phyloP scores from a whole-genome alignment of 2,797 vertebrate species.

The Galaxias olidus region DNA sequence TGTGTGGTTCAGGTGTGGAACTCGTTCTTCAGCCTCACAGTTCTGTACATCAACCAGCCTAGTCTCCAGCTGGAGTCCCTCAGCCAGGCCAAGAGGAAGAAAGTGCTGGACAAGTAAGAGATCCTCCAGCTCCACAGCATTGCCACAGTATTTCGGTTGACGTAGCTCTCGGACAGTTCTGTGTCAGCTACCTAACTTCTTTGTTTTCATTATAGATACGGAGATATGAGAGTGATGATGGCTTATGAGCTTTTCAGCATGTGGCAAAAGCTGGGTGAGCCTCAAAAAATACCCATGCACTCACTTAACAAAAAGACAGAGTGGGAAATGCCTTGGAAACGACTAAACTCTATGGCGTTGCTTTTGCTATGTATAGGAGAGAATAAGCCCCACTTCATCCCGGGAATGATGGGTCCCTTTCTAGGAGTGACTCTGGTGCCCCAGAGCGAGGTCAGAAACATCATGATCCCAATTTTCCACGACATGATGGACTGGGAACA shows the following conservation, averaged over 20 bases:
- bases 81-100: constrained; percentile 90
- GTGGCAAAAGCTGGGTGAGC: constrained; percentile 97
- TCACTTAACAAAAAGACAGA: too few relatives aligned
- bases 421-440: constrained; percentile 96
- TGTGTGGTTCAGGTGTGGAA: constrained; percentile 88
- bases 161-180: not conserved
- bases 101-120: constrained; percentile 96
- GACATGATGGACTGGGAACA: constrained; percentile 99
- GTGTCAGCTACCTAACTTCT: not conserved
- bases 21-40: constrained; percentile 97
- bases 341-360: too few relatives aligned
- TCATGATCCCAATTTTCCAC: constrained; percentile 99
- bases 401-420: constrained; percentile 98
- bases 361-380: constrained; percentile 81
- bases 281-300: too few relatives aligned
- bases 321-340: too few relatives aligned
- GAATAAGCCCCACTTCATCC: constrained; percentile 99
- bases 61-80: constrained; percentile 94
- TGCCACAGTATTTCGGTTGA: not conserved
- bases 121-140: constrained; percentile 6
- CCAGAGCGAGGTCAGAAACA: constrained; percentile 93
- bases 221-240: constrained; percentile 99
- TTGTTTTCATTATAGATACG: constrained; percentile 76
- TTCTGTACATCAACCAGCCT: constrained; percentile 98
- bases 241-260: constrained; percentile 98